Evolutionary conservation across 2,888 invertebrate species (phyloP).

Genomic region (Sarcophaga variegata): DNA sequence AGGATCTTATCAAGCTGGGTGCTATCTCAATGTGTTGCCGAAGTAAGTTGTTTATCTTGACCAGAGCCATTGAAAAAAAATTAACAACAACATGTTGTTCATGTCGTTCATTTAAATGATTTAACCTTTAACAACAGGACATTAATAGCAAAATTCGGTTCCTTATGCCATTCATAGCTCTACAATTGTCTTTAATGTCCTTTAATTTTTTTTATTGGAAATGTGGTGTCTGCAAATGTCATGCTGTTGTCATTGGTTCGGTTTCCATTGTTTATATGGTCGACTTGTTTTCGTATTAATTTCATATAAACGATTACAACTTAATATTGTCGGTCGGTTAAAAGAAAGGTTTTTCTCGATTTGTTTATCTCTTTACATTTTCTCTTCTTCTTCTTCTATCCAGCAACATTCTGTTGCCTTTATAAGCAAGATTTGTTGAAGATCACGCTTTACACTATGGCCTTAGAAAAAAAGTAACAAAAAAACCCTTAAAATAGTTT

Average conservation of each 20-base stretch:
- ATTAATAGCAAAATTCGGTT: constrained; percentile 25
- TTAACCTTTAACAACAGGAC: constrained; percentile 55
- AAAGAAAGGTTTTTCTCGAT: constrained; percentile 10
- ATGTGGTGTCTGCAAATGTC: constrained; percentile 10
- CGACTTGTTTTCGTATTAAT: constrained; percentile 41
- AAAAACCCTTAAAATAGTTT: constrained; percentile 16
- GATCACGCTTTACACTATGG: constrained; percentile 53
- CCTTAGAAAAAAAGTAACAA: constrained; percentile 1
- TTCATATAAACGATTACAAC: constrained; percentile 49
- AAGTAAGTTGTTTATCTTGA: constrained; percentile 17
- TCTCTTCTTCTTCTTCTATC: background rate
- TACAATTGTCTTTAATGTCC: background rate
- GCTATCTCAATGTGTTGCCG: background rate
- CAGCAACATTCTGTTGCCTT: constrained; percentile 32
- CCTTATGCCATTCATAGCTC: background rate
- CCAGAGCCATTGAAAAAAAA: background rate
- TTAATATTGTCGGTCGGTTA: constrained; percentile 29
- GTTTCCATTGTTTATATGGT: constrained; percentile 27
- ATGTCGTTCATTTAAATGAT: constrained; percentile 36
- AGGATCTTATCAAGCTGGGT: background rate
- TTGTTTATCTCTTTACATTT: background rate
- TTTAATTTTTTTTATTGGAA: constrained; percentile 10
- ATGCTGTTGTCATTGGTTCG: constrained; percentile 3
- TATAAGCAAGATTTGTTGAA: constrained; percentile 59
- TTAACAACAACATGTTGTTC: background rate